phyloP scores from a whole-genome alignment of 2,888 invertebrate genomes.

The Cosmia pyralina region DNA sequence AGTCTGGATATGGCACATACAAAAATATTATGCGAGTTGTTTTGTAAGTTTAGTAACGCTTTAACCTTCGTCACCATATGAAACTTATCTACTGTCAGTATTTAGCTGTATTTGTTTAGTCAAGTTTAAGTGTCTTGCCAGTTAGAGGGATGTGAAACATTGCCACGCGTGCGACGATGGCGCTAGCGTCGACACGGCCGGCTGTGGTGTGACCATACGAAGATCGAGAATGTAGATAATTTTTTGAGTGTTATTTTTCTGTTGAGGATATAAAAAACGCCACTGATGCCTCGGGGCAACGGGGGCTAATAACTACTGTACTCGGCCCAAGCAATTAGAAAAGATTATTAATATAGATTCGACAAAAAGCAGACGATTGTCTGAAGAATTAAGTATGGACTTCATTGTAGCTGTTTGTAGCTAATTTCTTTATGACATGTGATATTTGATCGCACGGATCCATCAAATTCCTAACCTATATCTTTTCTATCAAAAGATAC shows the following conservation, averaged over 20 bases:
- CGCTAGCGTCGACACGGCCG: slow-evolving; percentile 28
- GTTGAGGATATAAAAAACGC: too few species aligned
- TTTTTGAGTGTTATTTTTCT: slow-evolving; percentile 1
- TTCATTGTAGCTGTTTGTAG: neutral
- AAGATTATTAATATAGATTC: neutral
- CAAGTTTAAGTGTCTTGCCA: slow-evolving; percentile 58
- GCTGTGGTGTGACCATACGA: slow-evolving; percentile 3
- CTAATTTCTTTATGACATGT: neutral
- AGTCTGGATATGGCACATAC: neutral
- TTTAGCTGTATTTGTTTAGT: slow-evolving; percentile 35
- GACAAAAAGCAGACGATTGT: neutral
- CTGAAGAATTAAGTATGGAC: neutral
- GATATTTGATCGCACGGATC: neutral
- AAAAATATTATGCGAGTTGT: neutral
- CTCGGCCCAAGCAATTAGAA: neutral
- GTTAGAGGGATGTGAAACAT: slow-evolving; percentile 32
- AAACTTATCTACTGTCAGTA: slow-evolving; percentile 43
- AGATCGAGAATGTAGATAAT: neutral
- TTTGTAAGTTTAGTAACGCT: neutral
- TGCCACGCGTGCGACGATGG: slow-evolving; percentile 24
- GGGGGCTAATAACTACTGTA: neutral
- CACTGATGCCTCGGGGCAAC: neutral
- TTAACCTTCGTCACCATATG: slow-evolving; percentile 7
- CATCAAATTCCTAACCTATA: neutral
- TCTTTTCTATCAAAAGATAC: neutral